Evolutionary conservation across 2,113 vertebrate genomes (phyloP).

Genomic region (Noturus placidus): DNA sequence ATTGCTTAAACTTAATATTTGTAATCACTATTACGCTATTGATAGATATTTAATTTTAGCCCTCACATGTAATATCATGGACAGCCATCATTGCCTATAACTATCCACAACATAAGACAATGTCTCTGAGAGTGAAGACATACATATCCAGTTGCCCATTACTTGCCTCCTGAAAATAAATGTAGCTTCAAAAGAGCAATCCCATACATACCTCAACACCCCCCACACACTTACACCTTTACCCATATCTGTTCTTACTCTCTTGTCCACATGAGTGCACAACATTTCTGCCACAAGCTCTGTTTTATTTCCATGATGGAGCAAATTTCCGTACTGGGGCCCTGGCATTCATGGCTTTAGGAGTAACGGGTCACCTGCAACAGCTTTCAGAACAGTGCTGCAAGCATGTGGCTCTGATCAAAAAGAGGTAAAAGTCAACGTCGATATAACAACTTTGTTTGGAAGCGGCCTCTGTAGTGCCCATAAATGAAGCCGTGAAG

Average conservation of each 20-base stretch:
- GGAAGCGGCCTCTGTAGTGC: slow-evolving; percentile 44
- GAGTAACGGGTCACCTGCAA: slow-evolving; percentile 6
- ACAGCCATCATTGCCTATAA: background rate
- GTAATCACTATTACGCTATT: background rate
- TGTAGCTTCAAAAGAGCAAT: slow-evolving; percentile 23
- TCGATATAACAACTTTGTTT: slow-evolving; percentile 57
- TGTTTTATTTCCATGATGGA: slow-evolving; percentile 42
- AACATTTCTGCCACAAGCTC: slow-evolving; percentile 27
- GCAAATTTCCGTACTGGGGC: slow-evolving; percentile 41
- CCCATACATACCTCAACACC: background rate
- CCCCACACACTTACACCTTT: slow-evolving; percentile 17
- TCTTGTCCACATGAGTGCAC: slow-evolving; percentile 8
- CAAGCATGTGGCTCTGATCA: slow-evolving; percentile 59
- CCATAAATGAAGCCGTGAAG: slow-evolving; percentile 53
- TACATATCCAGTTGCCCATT: background rate
- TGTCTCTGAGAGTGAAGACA: background rate
- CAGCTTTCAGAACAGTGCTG: slow-evolving; percentile 11
- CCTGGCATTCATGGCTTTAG: background rate
- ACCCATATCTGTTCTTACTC: slow-evolving; percentile 27
- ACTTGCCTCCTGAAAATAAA: slow-evolving; percentile 12
- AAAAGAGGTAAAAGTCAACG: slow-evolving; percentile 50
- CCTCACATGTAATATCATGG: background rate
- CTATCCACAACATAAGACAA: background rate
- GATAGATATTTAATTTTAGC: background rate
- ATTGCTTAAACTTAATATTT: background rate